phyloP scores from a whole-genome alignment of 2,888 invertebrate genomes.

The Cremastinae sp. region DNA sequence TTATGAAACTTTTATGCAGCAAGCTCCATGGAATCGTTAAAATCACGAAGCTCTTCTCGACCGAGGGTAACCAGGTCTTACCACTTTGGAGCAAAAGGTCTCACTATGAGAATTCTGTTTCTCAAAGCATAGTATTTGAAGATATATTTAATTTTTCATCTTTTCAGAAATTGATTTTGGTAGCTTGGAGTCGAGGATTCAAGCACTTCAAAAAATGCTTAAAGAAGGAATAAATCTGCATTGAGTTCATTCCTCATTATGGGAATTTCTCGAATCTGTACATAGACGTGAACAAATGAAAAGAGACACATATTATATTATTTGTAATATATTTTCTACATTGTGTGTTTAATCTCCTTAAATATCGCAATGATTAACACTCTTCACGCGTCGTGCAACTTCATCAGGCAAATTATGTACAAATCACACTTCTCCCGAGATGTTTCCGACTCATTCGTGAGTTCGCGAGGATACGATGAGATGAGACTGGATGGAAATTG shows the following conservation, averaged over 20 bases:
- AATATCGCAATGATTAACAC: conserved; percentile 58
- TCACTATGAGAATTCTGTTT: background rate
- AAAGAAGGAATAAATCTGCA: conserved; percentile 74
- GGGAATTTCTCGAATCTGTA: conserved; percentile 27
- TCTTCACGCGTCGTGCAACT: conserved; percentile 52
- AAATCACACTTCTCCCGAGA: conserved; percentile 38
- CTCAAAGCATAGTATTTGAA: background rate
- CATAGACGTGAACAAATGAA: conserved; percentile 50
- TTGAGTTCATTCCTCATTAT: conserved; percentile 52
- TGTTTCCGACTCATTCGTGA: conserved; percentile 20
- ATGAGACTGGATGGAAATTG: conserved; percentile 31
- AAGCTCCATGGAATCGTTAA: conserved; percentile 67
- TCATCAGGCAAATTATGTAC: conserved; percentile 59
- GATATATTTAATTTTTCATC: conserved; percentile 6
- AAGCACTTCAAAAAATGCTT: conserved; percentile 78
- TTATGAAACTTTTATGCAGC: conserved; percentile 42
- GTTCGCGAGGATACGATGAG: conserved; percentile 19
- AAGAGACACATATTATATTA: conserved; percentile 36
- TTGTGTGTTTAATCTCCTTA: conserved; percentile 30
- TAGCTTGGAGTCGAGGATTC: conserved; percentile 79
- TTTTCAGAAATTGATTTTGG: conserved; percentile 75
- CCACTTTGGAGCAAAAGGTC: conserved; percentile 63
- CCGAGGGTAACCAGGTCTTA: conserved; percentile 57
- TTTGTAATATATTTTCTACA: conserved; percentile 58
- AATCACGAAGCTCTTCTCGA: conserved; percentile 64